Base-by-base conservation (phyloP, 2,797 vertebrate species). In the Tangara arthus region DNA sequence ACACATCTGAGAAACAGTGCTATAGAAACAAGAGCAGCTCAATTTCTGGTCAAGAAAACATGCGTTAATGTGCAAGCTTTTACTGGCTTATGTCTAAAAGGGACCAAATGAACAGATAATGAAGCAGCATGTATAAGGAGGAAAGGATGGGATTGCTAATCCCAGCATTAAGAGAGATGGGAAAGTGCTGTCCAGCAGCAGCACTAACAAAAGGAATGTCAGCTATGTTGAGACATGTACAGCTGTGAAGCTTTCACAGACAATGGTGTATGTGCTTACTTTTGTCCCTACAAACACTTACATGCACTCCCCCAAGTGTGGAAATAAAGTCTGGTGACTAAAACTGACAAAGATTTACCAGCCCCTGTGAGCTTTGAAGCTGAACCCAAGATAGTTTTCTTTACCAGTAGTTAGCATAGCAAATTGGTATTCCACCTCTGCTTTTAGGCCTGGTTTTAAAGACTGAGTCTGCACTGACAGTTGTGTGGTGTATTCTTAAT, bases 221-320 rank as follows among this genome's bases (percentile, higher is more conserved):
- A 20, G 71, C 34, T 42, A 0, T 12, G 8, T 2, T 49, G 46
- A 35, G 37, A 37, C 3, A 3, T 0, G 3, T 3, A 5, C 8
- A 2, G 27, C 20, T 32, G 23, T 37, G 47, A 53, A 64, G 55
- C 32, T 60, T 32, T 42, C 35, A 35, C 18, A 42, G 71, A 22
- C 9, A 16, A 19, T 30, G 50, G 50, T 2, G 0, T 8, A 0
- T 30, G 52, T 5, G 8, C 28, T 46, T 13, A 6, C 11, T 76
- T 42, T 11, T 57, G 20, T 80, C 41, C 57, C 35, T 39, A 22
- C 15, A 18, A n/a, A 5, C 21, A 15, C 32, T 30, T 50, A 6
- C 2, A 9, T 3, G 3, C 28, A 11, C 15, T 32, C 3, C 9
- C 49, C 12, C 24, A 15, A 22, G 30, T 57, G 32, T 66, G 56